phyloP scores from a whole-genome alignment of 1,140 invertebrate genomes.

The Periplaneta americana region DNA sequence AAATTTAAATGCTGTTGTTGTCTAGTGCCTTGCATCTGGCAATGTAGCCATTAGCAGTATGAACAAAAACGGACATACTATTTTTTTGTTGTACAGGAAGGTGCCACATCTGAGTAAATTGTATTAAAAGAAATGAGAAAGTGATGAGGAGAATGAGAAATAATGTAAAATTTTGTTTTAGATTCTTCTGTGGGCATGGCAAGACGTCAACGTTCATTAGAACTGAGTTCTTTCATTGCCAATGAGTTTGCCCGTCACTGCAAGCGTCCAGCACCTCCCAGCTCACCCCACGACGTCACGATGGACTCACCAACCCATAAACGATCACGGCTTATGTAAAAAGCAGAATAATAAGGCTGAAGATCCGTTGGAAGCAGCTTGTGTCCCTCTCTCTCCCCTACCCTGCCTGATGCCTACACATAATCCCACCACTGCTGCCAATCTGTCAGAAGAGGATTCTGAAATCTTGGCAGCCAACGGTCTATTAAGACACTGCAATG shows the following conservation, averaged over 20 bases:
- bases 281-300: slow-evolving; percentile 49
- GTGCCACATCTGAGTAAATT: no score
- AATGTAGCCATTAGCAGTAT: no score
- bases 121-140: no score
- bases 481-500: not conserved
- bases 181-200: slow-evolving; percentile 2
- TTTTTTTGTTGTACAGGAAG: no score
- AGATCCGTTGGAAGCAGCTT: not conserved
- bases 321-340: slow-evolving; percentile 35
- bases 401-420: not conserved
- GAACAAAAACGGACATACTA: no score
- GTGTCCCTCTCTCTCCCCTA: not conserved
- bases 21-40: no score
- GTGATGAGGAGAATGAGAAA: no score
- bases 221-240: slow-evolving; percentile 69
- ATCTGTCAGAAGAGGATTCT: not conserved
- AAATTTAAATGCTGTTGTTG: no score
- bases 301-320: slow-evolving; percentile 66
- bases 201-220: slow-evolving; percentile 40
- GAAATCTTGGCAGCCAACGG: not conserved
- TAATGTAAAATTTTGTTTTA: not conserved
- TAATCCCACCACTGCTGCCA: not conserved
- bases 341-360: not conserved
- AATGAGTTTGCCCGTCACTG: slow-evolving; percentile 69
- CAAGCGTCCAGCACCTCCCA: slow-evolving; percentile 56